Percentiles rank a stretch among this genome's conserved stretches.
These are phyloP conservation scores for Xestia ashworthii DNA, from an alignment of 2,888 invertebrate species.

Conservation along the genomic window DNA sequence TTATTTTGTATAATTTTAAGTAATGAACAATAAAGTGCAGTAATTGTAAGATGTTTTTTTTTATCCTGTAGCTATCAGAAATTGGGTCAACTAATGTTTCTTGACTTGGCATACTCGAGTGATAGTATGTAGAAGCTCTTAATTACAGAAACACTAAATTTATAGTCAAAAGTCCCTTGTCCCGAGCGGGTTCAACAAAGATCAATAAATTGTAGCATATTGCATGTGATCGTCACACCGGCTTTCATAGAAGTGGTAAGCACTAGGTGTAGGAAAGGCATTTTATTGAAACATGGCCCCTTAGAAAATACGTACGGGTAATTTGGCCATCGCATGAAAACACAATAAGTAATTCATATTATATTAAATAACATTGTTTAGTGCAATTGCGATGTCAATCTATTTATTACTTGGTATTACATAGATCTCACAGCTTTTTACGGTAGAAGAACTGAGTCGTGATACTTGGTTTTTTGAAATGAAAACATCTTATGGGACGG, in stretches of 20 bases:
- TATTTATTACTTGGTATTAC: too few relatives aligned
- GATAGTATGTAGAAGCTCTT: constrained; percentile 38
- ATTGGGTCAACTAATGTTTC: not conserved
- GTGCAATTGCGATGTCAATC: too few relatives aligned
- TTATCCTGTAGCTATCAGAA: not conserved
- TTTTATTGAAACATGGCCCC: too few relatives aligned
- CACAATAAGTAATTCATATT: too few relatives aligned
- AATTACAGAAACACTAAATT: constrained; percentile 59
- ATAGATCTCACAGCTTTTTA: too few relatives aligned
- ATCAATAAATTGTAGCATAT: constrained; percentile 57
- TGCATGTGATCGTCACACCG: constrained; percentile 49
- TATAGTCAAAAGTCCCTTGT: constrained; percentile 54
- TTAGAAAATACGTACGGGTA: too few relatives aligned
- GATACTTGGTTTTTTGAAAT: too few relatives aligned
- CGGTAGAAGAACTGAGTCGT: too few relatives aligned
- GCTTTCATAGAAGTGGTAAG: constrained; percentile 1
- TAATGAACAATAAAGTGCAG: not conserved
- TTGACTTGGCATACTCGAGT: constrained; percentile 11
- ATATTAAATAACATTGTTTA: too few relatives aligned
- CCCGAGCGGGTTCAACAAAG: constrained; percentile 34
- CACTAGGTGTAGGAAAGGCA: too few relatives aligned
- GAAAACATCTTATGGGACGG: too few relatives aligned
- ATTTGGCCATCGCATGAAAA: too few relatives aligned
- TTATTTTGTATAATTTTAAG: not conserved
- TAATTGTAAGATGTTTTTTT: not conserved